phyloP scores from a whole-genome alignment of 2,888 invertebrate species.

The Pinctada fucata region DNA sequence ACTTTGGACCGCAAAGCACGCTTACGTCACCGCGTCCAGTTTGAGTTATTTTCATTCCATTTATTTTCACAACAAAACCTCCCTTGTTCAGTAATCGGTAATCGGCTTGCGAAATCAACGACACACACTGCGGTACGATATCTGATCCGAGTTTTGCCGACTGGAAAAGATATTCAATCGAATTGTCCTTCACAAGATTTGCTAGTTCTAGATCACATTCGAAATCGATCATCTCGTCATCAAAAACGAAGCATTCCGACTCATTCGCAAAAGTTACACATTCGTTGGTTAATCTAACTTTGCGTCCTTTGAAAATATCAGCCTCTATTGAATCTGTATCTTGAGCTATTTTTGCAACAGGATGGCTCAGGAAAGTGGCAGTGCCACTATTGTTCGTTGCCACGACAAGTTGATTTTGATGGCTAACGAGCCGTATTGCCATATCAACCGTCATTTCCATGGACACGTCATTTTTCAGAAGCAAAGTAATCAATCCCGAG shows the following conservation, averaged over 20 bases:
- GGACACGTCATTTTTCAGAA: constrained; percentile 74
- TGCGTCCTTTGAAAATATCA: constrained; percentile 67
- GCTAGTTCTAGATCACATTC: constrained; percentile 58
- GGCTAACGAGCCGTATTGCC: constrained; percentile 76
- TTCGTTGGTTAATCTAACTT: constrained; percentile 66
- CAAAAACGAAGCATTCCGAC: constrained; percentile 66
- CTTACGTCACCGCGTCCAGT: constrained; percentile 73
- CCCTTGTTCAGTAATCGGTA: constrained; percentile 68
- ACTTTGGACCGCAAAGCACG: constrained; percentile 75
- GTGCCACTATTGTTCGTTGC: constrained; percentile 74
- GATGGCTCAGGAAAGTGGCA: constrained; percentile 74
- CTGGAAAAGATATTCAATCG: constrained; percentile 73
- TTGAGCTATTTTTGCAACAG: constrained; percentile 75
- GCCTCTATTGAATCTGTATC: constrained; percentile 74
- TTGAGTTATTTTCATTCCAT: constrained; percentile 75
- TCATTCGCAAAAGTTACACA: constrained; percentile 67
- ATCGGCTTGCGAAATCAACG: constrained; percentile 71
- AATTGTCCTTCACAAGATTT: constrained; percentile 74
- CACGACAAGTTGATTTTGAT: constrained; percentile 73
- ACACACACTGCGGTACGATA: constrained; percentile 68
- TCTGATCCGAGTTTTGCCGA: constrained; percentile 73
- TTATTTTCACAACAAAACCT: constrained; percentile 72
- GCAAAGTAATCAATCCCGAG: constrained; percentile 75
- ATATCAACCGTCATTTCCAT: constrained; percentile 77
- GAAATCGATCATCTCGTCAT: constrained; percentile 57